Conservation (phyloP, 2,113 vertebrate genomes). For the zebrafish (Danio rerio) region GRCz12tu NC_133178.1:25816501-25817000, state of each 20-base stretch:
- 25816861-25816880: slow-evolving; percentile 26
- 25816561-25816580: neutral
- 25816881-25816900: slow-evolving; percentile 25
- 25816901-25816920: slow-evolving; percentile 37
- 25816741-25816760: slow-evolving; percentile 30
- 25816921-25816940: slow-evolving; percentile 27
- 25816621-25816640: neutral
- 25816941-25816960: slow-evolving; percentile 22
- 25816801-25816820: slow-evolving; percentile 46
- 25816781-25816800: slow-evolving; percentile 22
- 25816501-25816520: too few species aligned
- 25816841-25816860: slow-evolving; percentile 1
- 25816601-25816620: neutral
- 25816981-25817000: neutral
- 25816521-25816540: too few species aligned
- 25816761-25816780: slow-evolving; percentile 24
- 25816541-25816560: neutral
- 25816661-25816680: slow-evolving; percentile 4
- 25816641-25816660: neutral
- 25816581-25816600: neutral
- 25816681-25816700: slow-evolving; percentile 8
- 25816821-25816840: neutral
- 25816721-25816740: neutral
- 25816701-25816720: slow-evolving; percentile 38
- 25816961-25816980: slow-evolving; percentile 32